Evolutionary conservation across 2,113 vertebrate genomes (phyloP), one percentile per base, ranked within the genome.

Genomic region (Trichomycterus rosablanca): DNA sequence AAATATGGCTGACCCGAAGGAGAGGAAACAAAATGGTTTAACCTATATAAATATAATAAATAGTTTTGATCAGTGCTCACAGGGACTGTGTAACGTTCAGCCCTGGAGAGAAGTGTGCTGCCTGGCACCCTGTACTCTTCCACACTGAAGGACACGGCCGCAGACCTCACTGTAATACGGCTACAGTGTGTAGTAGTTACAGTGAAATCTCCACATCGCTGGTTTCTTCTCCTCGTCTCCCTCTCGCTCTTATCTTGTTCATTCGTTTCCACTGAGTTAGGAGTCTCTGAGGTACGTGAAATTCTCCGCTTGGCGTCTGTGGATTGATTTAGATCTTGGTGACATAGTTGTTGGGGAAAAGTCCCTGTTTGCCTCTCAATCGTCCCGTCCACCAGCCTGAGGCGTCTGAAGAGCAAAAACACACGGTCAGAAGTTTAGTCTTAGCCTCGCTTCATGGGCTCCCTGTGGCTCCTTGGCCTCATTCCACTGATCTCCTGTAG

Each of bases 281-380:
- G 66, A 58, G 34, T 60, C 52, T 58, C 30, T 30, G 63, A 67
- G 56, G 56, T 62, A 49, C 62, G 44, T 67, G 49, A 51, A 46
- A 18, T 51, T 75, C 63, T 50, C 20, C 12, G 39, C 57, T 34
- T n/a, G 32, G 39, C 64, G 42, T 51, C 35, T 11, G 58, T 16
- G 24, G 61, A 45, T 67, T 71, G 73, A 67, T 28, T 70, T 88
- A 97, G 76, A 99, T 89, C 82, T 99, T 99, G 67, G 85, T 87
- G 78, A 98, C 95, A 0, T 99, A 98, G 78, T 99, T 99, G 85
- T 97, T 98, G 57, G 96, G 96, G 77, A 99, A 99, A 24, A 99
- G 88, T 60, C 96, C 96, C 77, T 99, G 92, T 60, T 99, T 99
- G 55, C 93, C 94, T 62, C 96, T 88, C 46, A 98, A 84, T 76